Percentiles rank a stretch among this genome's conserved stretches.
Conservation (phyloP, 2,113 vertebrate genomes). For the Lichenostomus cassidix region DNA sequence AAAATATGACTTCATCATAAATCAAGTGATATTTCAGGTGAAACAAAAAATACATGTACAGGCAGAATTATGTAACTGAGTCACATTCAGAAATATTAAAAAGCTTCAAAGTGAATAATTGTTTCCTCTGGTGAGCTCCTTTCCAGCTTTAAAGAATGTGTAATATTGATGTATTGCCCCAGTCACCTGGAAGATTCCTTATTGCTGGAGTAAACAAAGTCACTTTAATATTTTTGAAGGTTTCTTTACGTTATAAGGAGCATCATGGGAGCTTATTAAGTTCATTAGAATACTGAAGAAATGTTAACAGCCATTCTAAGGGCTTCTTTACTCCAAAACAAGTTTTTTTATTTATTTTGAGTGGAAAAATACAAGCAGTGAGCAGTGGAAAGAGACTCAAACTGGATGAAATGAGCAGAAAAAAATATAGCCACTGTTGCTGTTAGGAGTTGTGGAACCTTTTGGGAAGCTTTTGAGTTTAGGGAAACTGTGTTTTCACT, state of each 20-base stretch:
- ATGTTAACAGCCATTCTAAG: constrained; percentile 56
- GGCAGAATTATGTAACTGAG: constrained; percentile 16
- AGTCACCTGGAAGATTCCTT: constrained; percentile 28
- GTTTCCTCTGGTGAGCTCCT: constrained; percentile 57
- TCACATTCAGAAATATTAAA: constrained; percentile 48
- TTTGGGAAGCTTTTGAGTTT: neutral
- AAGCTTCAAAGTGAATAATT: constrained; percentile 49
- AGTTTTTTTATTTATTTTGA: neutral
- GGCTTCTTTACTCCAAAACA: constrained; percentile 3
- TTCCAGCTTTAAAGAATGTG: constrained; percentile 10
- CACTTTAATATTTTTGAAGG: constrained; percentile 44
- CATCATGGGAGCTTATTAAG: constrained; percentile 64
- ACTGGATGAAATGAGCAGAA: constrained; percentile 17
- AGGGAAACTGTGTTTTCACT: neutral
- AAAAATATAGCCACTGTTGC: neutral
- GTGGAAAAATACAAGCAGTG: neutral
- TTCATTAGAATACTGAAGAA: constrained; percentile 61
- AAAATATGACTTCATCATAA: constrained; percentile 16
- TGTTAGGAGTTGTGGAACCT: neutral
- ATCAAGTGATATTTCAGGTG: constrained; percentile 41
- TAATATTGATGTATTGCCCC: constrained; percentile 46
- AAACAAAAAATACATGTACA: constrained; percentile 24
- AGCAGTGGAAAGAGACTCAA: neutral
- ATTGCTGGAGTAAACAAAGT: constrained; percentile 54
- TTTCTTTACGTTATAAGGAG: constrained; percentile 50